A percentile compares a stretch with the other conserved stretches of the same genome.
Evolutionary conservation across 2,113 vertebrate genomes (phyloP).

Genomic region (Eleginops maclovinus): DNA sequence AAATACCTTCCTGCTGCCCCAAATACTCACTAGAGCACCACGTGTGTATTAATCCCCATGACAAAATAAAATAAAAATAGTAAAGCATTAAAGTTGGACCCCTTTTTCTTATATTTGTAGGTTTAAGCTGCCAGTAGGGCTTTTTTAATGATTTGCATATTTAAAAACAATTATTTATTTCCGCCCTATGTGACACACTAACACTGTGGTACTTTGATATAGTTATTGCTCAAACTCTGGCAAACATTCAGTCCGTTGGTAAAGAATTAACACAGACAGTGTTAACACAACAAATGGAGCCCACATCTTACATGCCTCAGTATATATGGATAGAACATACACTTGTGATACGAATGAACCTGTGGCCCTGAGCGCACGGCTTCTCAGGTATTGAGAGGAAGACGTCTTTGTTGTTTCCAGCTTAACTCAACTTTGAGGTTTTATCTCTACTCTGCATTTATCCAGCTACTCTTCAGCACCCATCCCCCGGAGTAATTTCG

Average conservation of each 20-base stretch:
- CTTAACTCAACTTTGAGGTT: background rate
- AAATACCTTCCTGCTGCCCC: too few species aligned
- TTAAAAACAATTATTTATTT: background rate
- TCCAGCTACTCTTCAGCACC: background rate
- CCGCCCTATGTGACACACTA: background rate
- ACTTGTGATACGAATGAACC: conserved; percentile 55
- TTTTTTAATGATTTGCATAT: background rate
- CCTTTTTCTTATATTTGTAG: background rate
- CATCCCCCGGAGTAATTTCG: background rate
- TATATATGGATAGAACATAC: conserved; percentile 3
- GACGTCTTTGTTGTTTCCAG: background rate
- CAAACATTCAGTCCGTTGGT: background rate
- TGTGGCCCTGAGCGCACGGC: background rate
- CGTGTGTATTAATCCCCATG: too few species aligned
- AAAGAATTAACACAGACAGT: background rate
- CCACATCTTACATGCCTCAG: background rate
- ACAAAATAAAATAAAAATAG: too few species aligned
- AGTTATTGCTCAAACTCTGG: background rate
- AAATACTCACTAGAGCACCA: too few species aligned
- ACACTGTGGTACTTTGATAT: background rate
- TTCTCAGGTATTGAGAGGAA: conserved; percentile 17
- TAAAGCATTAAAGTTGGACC: background rate
- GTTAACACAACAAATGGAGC: background rate
- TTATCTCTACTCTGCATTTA: conserved; percentile 5
- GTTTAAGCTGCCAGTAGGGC: background rate